A percentile compares a stretch with the other conserved stretches of the same genome.
phyloP scores from a whole-genome alignment of 2,888 invertebrate genomes.

The Steromphala cineraria region DNA sequence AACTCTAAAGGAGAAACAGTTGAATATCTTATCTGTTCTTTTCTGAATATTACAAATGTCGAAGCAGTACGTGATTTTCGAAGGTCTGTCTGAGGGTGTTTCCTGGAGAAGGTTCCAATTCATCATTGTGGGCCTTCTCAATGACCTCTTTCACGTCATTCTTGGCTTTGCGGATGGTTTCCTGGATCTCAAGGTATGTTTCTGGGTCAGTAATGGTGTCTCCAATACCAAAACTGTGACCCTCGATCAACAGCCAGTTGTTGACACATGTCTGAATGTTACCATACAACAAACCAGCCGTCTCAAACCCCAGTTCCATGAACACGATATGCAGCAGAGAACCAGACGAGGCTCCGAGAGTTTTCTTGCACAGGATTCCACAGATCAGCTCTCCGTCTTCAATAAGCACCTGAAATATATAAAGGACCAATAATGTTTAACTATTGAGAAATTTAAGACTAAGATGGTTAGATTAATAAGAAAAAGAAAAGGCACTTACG shows the following conservation, averaged over 20 bases:
- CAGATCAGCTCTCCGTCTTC: conserved; percentile 97
- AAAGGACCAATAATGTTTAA: neutral
- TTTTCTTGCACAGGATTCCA: conserved; percentile 98
- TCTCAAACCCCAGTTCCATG: conserved; percentile 96
- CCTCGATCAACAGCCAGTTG: conserved; percentile 96
- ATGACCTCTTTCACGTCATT: conserved; percentile 99
- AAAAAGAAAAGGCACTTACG: no score
- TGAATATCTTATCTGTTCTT: no score
- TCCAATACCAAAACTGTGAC: conserved; percentile 83
- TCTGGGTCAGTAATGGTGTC: conserved; percentile 99
- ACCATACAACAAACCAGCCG: conserved; percentile 93
- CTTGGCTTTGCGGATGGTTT: conserved; percentile 98
- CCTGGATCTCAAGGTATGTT: conserved; percentile 97
- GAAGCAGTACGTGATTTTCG: conserved; percentile 89
- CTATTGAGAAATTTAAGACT: neutral
- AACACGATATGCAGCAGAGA: conserved; percentile 97
- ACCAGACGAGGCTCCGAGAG: conserved; percentile 96
- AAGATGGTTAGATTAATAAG: no score
- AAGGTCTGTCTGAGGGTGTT: conserved; percentile 98
- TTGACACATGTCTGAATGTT: conserved; percentile 99
- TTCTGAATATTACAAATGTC: no score
- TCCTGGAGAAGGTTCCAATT: conserved; percentile 98
- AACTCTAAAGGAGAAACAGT: no score
- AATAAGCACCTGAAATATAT: conserved; percentile 84
- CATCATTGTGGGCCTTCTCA: conserved; percentile 99